Conservation (phyloP, 2,113 vertebrate genomes). For the Lipophrys pholis region DNA sequence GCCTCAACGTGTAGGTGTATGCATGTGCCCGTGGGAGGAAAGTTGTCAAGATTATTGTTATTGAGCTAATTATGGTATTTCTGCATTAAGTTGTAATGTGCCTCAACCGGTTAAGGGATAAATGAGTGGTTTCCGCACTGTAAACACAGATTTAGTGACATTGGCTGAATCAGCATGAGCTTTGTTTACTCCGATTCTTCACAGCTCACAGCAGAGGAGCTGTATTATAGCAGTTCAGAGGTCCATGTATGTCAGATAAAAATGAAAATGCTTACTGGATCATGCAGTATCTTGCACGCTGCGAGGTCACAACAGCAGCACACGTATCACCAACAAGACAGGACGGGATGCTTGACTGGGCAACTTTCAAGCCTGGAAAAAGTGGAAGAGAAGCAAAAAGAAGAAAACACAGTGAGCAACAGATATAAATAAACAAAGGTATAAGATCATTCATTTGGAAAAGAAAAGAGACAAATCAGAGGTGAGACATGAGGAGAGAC, state of each 20-base stretch:
- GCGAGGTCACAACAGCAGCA: constrained; percentile 13
- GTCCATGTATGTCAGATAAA: constrained; percentile 78
- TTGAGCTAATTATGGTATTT: constrained; percentile 74
- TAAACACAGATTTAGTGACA: constrained; percentile 25
- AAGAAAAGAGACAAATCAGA: background rate
- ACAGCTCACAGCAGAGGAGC: constrained; percentile 79
- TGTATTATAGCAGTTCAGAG: constrained; percentile 71
- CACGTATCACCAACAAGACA: constrained; percentile 10
- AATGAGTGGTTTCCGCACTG: constrained; percentile 53
- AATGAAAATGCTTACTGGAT: constrained; percentile 67
- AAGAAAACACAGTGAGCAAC: background rate
- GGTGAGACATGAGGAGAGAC: constrained; percentile 20
- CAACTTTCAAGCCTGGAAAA: constrained; percentile 18
- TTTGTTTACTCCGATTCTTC: constrained; percentile 74
- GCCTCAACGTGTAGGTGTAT: constrained; percentile 8
- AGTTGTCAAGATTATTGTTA: constrained; percentile 55
- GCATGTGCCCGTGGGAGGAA: constrained; percentile 26
- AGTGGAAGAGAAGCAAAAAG: background rate
- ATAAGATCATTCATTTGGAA: constrained; percentile 7
- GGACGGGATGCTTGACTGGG: constrained; percentile 23
- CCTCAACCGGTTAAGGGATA: constrained; percentile 53
- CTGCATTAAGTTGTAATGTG: constrained; percentile 55
- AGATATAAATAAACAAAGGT: constrained; percentile 16
- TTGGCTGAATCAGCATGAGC: constrained; percentile 45
- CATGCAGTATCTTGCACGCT: constrained; percentile 28